phyloP scores from a whole-genome alignment of 2,113 vertebrate genomes.

The Manacus vitellinus region DNA sequence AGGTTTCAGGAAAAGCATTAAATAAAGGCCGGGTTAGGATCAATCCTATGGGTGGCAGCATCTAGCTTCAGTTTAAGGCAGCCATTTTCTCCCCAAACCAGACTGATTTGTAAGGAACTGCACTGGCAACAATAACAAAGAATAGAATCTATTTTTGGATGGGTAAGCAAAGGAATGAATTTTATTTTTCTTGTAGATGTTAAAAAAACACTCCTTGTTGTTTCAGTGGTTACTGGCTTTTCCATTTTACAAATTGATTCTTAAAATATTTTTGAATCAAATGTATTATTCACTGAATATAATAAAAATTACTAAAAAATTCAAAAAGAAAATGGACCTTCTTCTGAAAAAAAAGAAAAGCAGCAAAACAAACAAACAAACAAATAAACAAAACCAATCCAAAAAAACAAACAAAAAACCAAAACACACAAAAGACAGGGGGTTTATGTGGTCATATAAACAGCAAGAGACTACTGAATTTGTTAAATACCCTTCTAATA shows the following conservation, averaged over 20 bases:
- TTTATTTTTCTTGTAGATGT: background rate
- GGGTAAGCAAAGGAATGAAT: fast-evolving
- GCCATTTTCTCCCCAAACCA: background rate
- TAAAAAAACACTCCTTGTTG: background rate
- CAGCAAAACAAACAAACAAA: background rate
- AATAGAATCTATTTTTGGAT: background rate
- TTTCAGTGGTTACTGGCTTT: background rate
- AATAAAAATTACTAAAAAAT: background rate
- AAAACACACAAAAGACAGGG: background rate
- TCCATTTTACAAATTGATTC: background rate
- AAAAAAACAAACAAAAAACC: background rate
- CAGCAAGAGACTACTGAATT: background rate
- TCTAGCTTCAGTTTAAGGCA: background rate
- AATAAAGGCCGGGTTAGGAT: background rate
- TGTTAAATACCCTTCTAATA: background rate
- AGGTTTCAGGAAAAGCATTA: background rate
- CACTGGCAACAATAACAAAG: background rate
- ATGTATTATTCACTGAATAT: background rate
- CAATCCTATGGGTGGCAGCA: slow-evolving; percentile 45
- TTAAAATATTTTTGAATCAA: background rate
- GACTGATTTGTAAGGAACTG: background rate
- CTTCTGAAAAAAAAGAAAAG: background rate
- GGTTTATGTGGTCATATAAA: background rate
- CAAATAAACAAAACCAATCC: background rate
- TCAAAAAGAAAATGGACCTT: background rate